Conservation (phyloP, 2,113 vertebrate species). For the Delphinapterus leucas region DNA sequence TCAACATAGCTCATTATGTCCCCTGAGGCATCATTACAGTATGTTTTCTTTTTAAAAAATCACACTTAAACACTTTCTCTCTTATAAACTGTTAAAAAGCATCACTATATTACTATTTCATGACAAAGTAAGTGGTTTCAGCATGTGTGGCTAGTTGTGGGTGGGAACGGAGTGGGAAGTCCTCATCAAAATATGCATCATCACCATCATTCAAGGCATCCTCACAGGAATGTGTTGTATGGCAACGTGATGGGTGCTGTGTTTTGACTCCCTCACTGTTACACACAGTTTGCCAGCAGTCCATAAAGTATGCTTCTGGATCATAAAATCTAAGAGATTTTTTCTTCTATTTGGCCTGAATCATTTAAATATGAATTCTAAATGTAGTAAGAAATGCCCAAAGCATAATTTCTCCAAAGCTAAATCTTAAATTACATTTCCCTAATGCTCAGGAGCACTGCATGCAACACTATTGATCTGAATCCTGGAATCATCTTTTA, state of each 20-base stretch:
- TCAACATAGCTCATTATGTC: background rate
- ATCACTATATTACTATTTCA: background rate
- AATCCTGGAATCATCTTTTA: background rate
- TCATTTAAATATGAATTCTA: slow-evolving; percentile 31
- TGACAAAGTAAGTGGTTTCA: background rate
- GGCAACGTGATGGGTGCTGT: background rate
- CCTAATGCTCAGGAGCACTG: background rate
- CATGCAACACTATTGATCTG: background rate
- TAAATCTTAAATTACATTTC: slow-evolving; percentile 10
- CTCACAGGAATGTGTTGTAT: background rate
- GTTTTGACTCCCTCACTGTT: background rate
- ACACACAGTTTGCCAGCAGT: background rate
- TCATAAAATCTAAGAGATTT: slow-evolving; percentile 8
- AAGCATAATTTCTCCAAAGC: background rate
- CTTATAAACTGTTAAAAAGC: slow-evolving; percentile 53
- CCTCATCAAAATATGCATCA: background rate
- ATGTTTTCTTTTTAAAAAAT: slow-evolving; percentile 54
- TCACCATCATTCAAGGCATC: background rate
- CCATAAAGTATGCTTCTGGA: background rate
- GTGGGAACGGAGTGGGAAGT: background rate
- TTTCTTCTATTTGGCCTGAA: background rate
- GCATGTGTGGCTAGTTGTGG: background rate
- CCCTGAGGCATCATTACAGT: slow-evolving; percentile 41
- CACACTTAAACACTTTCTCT: slow-evolving; percentile 59
- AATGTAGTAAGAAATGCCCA: slow-evolving; percentile 17